Evolutionary conservation across 2,888 invertebrate species (phyloP), one percentile per base, ranked within the genome.

Genomic region (Ischnura elegans): DNA sequence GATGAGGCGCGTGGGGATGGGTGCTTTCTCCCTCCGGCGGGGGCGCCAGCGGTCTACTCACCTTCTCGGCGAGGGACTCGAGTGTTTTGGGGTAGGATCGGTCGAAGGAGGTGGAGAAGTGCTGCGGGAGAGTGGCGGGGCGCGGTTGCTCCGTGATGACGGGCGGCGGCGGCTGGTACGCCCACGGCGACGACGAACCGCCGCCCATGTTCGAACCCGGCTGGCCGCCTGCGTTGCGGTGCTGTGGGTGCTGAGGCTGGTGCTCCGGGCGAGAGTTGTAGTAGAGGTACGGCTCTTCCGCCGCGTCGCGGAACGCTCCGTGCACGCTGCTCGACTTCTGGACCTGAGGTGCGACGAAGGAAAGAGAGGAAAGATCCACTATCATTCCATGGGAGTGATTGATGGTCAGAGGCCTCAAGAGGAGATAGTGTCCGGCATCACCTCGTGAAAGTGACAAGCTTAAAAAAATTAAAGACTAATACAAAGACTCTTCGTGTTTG

Each of bases 111-210:
- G 90, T 98, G 94, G 98, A 98, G 96, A 98, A 98, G 95, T 98
- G 97, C 94, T 98, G 98, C 94, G 97, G 95, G 66, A 95, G 97
- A 94, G 96, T 96, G 36, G 98, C 97, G 90, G 96, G 96, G 95
- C 98, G 98, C 0, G 99, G 98, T 96, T 99, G 98, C 95, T 98
- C 98, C 29, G 98, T 99, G 94, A 99, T 98, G 29, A 98, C 98
- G 16, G 98, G 98, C 16, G 98, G 96, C 25, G 98, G 98, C 13
- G 98, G 98, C 95, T 98, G 97, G 95, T 98, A 98, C 94, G 97
- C 97, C 95, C 95, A 96, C 85, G 95, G 95, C 95, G 96, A 94
- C 95, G 96, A 94, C n/a, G n/a, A n/a, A n/a, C n/a, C n/a, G 46
- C 87, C 51, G 51, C 94, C 94, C 93, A 87, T 93, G 66, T 95